Percentiles rank a stretch among this genome's conserved stretches.
Evolutionary conservation across 2,113 vertebrate species (phyloP).

Genomic region (Hemiprocne comata): DNA sequence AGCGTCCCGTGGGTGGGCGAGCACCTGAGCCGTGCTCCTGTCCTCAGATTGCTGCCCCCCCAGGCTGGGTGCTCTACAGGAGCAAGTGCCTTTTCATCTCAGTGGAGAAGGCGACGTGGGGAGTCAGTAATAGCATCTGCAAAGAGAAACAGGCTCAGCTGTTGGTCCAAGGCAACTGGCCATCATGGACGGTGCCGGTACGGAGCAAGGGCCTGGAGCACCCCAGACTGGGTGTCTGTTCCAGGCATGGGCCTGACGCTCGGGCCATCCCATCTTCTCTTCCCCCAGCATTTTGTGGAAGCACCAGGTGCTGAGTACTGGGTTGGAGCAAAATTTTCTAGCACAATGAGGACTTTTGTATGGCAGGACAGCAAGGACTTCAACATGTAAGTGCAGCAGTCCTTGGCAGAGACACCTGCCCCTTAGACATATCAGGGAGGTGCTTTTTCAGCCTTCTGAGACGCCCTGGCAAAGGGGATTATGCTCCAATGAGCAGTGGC

Average conservation of each 20-base stretch:
- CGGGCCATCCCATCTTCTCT: neutral
- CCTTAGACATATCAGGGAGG: no score
- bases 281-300: neutral
- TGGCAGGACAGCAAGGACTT: accelerated
- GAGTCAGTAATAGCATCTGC: accelerated
- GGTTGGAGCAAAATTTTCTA: accelerated
- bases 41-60: neutral
- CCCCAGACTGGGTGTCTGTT: no score
- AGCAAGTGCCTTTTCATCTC: constrained; percentile 49
- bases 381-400: accelerated
- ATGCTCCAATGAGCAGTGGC: neutral
- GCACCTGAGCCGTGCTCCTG: neutral
- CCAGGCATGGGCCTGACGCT: no score
- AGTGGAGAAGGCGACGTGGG: accelerated
- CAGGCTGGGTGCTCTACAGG: constrained; percentile 8
- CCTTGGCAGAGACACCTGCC: neutral
- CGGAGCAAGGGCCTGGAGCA: neutral
- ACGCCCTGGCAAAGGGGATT: neutral
- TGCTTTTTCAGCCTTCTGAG: neutral
- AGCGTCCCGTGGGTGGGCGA: neutral
- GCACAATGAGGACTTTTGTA: accelerated
- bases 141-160: accelerated
- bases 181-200: neutral
- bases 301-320: accelerated
- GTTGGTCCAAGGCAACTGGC: accelerated